Base-by-base conservation (phyloP, 2,113 vertebrate genomes). In the Mungos mungo region DNA sequence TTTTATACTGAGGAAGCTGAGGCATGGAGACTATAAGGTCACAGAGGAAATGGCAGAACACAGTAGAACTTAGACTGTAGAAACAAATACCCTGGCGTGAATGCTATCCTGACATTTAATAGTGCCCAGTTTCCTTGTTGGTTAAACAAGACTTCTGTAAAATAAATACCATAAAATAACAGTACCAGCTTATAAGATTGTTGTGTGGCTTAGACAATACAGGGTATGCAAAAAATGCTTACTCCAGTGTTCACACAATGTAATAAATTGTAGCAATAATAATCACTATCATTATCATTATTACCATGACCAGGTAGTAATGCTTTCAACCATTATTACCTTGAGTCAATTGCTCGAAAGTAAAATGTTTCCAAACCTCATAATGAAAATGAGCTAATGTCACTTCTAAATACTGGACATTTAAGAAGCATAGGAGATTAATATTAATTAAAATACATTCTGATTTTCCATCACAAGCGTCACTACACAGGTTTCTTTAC, bases 281-380 rank as follows among this genome's bases (percentile, higher is more conserved):
- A 45, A 86, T 86, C 33, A 88, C 29, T 45, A 66, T 66, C 23
- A 92, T 68, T 83, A n/a, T 35, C 19, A 60, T 77, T 65, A 54
- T 82, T 60, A 68, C 15, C n/a, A 47, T 38, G 4, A 35, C 25
- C 11, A 95, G 65, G 23, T 27, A 93, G 14, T 60, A 85, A 69
- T 88, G 35, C 21, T 65, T 95, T 77, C 50, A 79, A 25, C 74
- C 9, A 76, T 80, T 79, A 65, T 60, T 88, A 86, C n/a, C 5
- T 7, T 29, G 38, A 94, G n/a, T 81, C 93, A 88, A 74, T 95
- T 80, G 52, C 50, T 80, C 4, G 19, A 90, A 89, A 82, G 47
- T 52, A 87, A 93, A 96, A 69, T 71, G 33, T 84, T 97, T 97
- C 13, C 31, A 95, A 97, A 72, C 13, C 21, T 76, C 31, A 57